Evolutionary conservation across 2,888 invertebrate species (phyloP).

Genomic region (Tinea semifulvella): DNA sequence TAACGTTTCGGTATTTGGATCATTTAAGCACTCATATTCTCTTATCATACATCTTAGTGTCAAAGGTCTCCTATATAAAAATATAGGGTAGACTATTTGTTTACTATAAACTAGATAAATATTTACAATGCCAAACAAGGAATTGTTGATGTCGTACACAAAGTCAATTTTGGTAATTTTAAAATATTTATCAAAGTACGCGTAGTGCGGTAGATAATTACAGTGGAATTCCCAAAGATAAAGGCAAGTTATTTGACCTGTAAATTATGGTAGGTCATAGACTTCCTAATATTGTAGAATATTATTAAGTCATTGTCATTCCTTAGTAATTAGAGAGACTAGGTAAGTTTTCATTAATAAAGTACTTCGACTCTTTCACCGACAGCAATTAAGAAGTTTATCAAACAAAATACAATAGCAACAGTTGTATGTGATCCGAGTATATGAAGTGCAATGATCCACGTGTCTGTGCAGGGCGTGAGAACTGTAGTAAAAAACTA

Average conservation of each 20-base stretch:
- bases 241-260: neutral
- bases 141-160: conserved; percentile 1
- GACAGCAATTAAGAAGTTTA: conserved; percentile 1
- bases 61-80: neutral
- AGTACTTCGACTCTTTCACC: neutral
- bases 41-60: neutral
- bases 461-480: conserved; percentile 9
- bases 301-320: neutral
- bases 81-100: no score
- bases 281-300: no score
- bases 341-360: neutral
- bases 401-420: neutral
- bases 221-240: no score
- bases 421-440: neutral
- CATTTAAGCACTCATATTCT: neutral
- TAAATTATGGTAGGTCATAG: neutral
- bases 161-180: neutral
- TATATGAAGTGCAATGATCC: conserved; percentile 11
- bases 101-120: neutral
- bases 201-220: no score
- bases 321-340: neutral
- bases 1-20: neutral
- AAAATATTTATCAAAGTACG: conserved; percentile 3
- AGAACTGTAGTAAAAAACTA: conserved; percentile 3
- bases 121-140: conserved; percentile 6